A percentile compares a stretch with the other conserved stretches of the same genome.
Conservation (phyloP, 2,888 invertebrate genomes). For the Unio delphinus region DNA sequence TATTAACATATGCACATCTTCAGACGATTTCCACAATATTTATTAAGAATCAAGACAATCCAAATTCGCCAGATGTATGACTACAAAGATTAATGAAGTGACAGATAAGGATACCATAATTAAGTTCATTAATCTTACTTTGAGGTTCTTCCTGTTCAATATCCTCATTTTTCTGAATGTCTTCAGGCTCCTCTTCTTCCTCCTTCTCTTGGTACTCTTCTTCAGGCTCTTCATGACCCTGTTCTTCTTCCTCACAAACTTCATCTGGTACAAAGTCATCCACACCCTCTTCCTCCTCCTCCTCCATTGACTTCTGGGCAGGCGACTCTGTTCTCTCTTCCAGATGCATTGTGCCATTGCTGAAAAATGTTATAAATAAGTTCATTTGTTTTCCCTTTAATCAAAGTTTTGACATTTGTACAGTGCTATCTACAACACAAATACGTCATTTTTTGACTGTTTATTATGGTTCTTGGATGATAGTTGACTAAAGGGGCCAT, state of each 20-base stretch:
- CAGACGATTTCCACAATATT: too few species aligned
- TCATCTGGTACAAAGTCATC: constrained; percentile 11
- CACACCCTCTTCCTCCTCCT: constrained; percentile 35
- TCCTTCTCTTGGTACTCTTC: constrained; percentile 35
- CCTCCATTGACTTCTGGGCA: constrained; percentile 41
- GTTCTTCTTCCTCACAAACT: constrained; percentile 18
- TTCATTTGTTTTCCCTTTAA: background rate
- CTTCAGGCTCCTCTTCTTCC: constrained; percentile 44
- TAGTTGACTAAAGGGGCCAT: too few species aligned
- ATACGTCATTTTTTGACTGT: too few species aligned
- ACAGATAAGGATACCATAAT: too few species aligned
- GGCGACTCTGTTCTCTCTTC: constrained; percentile 57
- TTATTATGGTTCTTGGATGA: too few species aligned
- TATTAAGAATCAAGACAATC: too few species aligned
- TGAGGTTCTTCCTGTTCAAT: constrained; percentile 18
- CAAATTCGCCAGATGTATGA: too few species aligned
- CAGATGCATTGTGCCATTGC: constrained; percentile 62
- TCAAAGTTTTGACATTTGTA: background rate
- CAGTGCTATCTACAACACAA: too few species aligned
- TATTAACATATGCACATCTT: too few species aligned
- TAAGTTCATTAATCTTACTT: constrained; percentile 6
- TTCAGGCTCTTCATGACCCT: constrained; percentile 15
- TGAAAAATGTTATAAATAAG: constrained; percentile 17
- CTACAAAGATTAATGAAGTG: too few species aligned
- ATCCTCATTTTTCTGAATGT: constrained; percentile 54